Percentiles rank a stretch among this genome's conserved stretches.
phyloP scores from a whole-genome alignment of 2,888 invertebrate genomes.

The Cosmorhoe ocellata region DNA sequence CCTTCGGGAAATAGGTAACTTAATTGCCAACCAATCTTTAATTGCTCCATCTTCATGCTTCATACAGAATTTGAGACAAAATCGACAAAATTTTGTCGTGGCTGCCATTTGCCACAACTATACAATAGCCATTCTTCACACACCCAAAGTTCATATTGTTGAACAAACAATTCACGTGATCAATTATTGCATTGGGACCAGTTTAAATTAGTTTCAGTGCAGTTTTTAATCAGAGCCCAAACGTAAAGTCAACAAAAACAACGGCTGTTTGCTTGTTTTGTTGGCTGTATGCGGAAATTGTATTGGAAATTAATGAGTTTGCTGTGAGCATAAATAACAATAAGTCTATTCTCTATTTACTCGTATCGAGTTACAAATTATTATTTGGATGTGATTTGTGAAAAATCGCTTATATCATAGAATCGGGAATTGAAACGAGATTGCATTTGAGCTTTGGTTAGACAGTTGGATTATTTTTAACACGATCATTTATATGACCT shows the following conservation, averaged over 20 bases:
- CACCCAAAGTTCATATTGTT: background rate
- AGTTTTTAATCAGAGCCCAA: slow-evolving; percentile 21
- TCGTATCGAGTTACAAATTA: slow-evolving; percentile 1
- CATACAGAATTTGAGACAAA: too few species aligned
- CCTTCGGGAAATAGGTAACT: too few species aligned
- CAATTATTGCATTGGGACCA: slow-evolving; percentile 11
- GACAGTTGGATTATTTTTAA: too few species aligned
- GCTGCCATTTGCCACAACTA: too few species aligned
- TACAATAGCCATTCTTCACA: background rate
- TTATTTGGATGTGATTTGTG: background rate
- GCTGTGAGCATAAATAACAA: slow-evolving; percentile 8
- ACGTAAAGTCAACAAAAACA: slow-evolving; percentile 16
- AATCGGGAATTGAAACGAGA: too few species aligned
- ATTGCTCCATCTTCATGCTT: too few species aligned
- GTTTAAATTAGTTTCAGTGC: slow-evolving; percentile 18
- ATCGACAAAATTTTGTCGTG: too few species aligned
- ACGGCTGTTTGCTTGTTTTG: slow-evolving; percentile 13
- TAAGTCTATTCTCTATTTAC: background rate
- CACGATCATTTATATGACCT: too few species aligned
- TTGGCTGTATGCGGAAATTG: slow-evolving; percentile 7
- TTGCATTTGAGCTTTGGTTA: too few species aligned
- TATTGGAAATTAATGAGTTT: slow-evolving; percentile 24
- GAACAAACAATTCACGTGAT: slow-evolving; percentile 10
- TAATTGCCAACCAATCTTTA: too few species aligned
- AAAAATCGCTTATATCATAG: too few species aligned